Conservation (phyloP, 2,113 vertebrate species). For the Sinocyclocheilus anophthalmus region DNA sequence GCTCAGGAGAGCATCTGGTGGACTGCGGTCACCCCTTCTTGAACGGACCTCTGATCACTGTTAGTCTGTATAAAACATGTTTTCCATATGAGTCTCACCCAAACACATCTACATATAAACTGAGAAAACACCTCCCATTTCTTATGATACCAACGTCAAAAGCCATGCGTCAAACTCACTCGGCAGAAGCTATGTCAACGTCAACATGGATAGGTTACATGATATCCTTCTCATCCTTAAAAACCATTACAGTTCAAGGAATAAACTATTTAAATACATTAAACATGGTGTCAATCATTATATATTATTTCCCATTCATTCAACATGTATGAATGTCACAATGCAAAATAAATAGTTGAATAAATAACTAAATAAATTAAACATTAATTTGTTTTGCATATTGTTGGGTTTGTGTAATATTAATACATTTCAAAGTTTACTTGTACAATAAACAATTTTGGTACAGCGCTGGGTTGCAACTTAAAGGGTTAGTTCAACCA, state of each 20-base stretch:
- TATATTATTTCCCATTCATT: not conserved
- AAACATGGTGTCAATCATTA: not conserved
- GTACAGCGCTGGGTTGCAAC: not conserved
- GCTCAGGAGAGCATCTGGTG: not conserved
- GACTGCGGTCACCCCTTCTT: not conserved
- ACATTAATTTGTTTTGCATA: not conserved
- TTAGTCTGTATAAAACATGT: not conserved
- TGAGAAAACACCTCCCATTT: not conserved
- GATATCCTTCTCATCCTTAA: not conserved
- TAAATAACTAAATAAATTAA: not conserved
- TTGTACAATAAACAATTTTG: not conserved
- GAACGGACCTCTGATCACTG: not conserved
- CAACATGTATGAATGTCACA: not conserved
- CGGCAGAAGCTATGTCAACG: not conserved
- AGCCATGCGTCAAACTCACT: not conserved
- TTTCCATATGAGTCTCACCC: not conserved
- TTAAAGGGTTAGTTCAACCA: not conserved
- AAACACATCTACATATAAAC: slow-evolving; percentile 2
- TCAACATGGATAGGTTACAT: not conserved
- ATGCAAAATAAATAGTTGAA: not conserved
- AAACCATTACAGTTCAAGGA: not conserved
- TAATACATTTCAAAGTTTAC: not conserved
- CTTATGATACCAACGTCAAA: not conserved
- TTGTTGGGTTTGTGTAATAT: not conserved
- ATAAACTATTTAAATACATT: not conserved